Evolutionary conservation across 2,888 invertebrate genomes (phyloP), one percentile per base, ranked within the genome.

Genomic region (Callimorpha dominula): DNA sequence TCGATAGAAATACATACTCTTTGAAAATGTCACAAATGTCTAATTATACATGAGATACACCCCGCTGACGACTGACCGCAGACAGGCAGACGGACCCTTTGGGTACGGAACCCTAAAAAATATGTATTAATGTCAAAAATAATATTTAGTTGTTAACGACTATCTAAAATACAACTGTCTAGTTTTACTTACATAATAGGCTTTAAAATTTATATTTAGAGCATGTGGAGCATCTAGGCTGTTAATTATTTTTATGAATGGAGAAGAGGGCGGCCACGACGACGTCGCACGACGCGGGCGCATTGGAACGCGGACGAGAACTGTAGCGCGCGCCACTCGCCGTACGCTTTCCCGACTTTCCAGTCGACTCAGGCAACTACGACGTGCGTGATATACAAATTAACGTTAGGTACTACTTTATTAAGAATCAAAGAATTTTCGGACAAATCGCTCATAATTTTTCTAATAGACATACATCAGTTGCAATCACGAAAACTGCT

Each of bases 281-380:
- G 78, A 83, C 78, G 71, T 31, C 60, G 60, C 14, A 43, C 75
- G 78, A 70, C 71, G 80, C 85, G 85, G 65, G 72, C 67, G 68
- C 68, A 87, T 87, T 86, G 92, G 92, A 93, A 92, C 92, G 93
- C 93, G 93, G 91, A 92, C 90, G 88, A 88, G 85, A 81, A 81
- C 80, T 79, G 83, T 80, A 81, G 87, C 88, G 90, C 87, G 87
- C 86, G 83, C 81, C 83, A 85, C 76, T 71, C 72, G 77, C 81
- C 87, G 87, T 89, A 91, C 89, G 89, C 93, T 93, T 94, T 94
- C 93, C 94, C 93, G 92, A 92, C 93, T 94, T 94, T 94, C 93
- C 93, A 89, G 88, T 83, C 81, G 50, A 70, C 70, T 74, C 78
- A 74, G 68, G 74, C 74, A 68, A 76, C 70, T 68, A 77, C 76